Evolutionary conservation across 2,113 vertebrate genomes (phyloP).

Genomic region (Chaetodon auriga): DNA sequence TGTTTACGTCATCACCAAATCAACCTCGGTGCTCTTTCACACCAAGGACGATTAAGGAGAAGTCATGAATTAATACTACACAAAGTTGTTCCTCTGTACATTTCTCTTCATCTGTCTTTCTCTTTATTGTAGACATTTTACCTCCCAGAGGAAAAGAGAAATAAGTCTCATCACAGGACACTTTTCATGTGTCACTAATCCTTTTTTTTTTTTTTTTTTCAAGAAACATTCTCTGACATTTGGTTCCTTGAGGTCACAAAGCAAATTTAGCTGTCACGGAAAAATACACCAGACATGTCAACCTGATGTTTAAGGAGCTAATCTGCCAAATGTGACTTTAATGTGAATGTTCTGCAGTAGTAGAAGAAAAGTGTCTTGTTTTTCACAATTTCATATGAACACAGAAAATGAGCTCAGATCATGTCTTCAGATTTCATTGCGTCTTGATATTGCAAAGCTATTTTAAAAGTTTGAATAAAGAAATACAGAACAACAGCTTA

Average conservation of each 20-base stretch:
- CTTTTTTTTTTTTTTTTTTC: neutral
- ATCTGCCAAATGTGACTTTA: conserved; percentile 11
- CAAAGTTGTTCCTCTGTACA: conserved; percentile 26
- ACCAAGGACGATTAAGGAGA: neutral
- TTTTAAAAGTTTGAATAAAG: neutral
- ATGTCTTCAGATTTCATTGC: neutral
- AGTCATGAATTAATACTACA: conserved; percentile 10
- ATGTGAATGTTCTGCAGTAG: conserved; percentile 28
- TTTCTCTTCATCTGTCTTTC: conserved; percentile 3
- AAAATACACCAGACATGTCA: neutral
- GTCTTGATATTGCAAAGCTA: neutral
- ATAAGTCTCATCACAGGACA: neutral
- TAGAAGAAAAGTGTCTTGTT: too few species aligned
- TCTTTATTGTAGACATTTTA: neutral
- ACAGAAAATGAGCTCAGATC: neutral
- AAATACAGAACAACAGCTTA: conserved; percentile 36
- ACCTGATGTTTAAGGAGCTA: neutral
- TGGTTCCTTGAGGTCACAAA: neutral
- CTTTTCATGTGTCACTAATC: neutral
- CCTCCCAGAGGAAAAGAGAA: neutral
- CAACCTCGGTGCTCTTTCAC: neutral
- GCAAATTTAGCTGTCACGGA: neutral
- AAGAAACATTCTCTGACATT: neutral
- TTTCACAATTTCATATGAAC: too few species aligned
- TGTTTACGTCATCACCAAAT: neutral